A percentile compares a stretch with the other conserved stretches of the same genome.
Conservation (phyloP, 2,113 vertebrate species). For the Leptobrachium leishanense region DNA sequence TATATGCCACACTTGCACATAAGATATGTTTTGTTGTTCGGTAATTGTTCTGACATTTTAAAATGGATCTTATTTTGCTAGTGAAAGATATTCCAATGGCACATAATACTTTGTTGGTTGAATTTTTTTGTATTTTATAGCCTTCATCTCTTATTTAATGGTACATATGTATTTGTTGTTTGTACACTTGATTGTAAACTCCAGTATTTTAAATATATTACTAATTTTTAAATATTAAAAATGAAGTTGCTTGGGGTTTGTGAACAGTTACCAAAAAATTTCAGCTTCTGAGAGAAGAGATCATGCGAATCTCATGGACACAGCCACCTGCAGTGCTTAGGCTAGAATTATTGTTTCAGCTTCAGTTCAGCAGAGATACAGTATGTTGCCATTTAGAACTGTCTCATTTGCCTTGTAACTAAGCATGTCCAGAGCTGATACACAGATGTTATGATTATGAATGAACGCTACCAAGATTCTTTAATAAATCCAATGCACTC, state of each 20-base stretch:
- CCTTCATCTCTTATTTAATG: no score
- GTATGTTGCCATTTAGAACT: slow-evolving; percentile 39
- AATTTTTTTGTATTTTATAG: no score
- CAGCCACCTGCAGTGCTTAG: slow-evolving; percentile 27
- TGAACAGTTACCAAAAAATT: neutral
- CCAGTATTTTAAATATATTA: no score
- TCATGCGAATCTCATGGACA: neutral
- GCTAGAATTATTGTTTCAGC: slow-evolving; percentile 34
- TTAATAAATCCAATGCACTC: neutral
- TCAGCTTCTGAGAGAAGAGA: neutral
- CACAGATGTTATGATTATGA: slow-evolving; percentile 32
- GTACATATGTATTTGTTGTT: no score
- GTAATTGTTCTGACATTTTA: no score
- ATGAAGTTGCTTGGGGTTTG: neutral
- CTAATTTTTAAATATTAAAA: no score
- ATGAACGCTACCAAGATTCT: neutral
- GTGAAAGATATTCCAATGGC: no score
- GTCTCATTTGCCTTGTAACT: slow-evolving; percentile 41
- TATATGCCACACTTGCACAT: no score
- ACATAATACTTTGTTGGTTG: no score
- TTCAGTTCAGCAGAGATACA: slow-evolving; percentile 36
- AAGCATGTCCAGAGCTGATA: slow-evolving; percentile 36
- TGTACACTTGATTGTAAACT: no score
- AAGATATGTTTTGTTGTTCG: no score
- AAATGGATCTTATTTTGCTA: no score